Conservation (phyloP, 2,113 vertebrate species). For the Equus quagga region DNA sequence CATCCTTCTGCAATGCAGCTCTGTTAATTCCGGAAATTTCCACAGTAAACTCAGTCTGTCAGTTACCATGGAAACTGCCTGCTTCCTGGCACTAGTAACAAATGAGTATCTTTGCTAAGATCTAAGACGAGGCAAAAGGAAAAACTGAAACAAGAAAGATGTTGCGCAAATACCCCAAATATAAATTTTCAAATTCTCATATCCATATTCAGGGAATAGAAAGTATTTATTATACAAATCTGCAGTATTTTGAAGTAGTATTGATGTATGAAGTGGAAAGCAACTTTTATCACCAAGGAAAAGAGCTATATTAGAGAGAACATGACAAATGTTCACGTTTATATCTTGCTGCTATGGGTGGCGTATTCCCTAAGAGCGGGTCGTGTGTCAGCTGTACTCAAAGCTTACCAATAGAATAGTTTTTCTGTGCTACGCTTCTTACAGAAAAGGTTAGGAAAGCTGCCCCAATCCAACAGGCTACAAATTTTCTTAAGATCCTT, state of each 20-base stretch:
- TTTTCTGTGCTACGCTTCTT: neutral
- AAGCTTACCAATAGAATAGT: neutral
- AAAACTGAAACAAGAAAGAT: neutral
- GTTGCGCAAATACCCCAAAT: slow-evolving; percentile 15
- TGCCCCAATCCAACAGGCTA: neutral
- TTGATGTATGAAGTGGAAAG: slow-evolving; percentile 9
- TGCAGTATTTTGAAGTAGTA: slow-evolving; percentile 28
- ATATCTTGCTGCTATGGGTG: neutral
- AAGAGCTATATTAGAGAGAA: neutral
- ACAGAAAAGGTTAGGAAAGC: neutral
- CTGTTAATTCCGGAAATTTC: slow-evolving; percentile 83
- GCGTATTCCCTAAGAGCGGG: neutral
- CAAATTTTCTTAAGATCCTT: neutral
- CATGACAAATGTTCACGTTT: neutral
- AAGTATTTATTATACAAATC: neutral
- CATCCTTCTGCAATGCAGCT: slow-evolving; percentile 81
- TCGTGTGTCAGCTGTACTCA: neutral
- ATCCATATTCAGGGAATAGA: neutral
- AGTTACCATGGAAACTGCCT: slow-evolving; percentile 78
- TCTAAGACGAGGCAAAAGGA: slow-evolving; percentile 59
- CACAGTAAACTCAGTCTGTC: slow-evolving; percentile 73
- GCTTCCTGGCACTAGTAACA: slow-evolving; percentile 77
- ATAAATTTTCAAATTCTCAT: slow-evolving; percentile 44
- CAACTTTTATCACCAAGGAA: neutral
- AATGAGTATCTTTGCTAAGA: slow-evolving; percentile 75